Evolutionary conservation across 2,113 vertebrate species (phyloP).

Genomic region (Eulemur rufifrons): DNA sequence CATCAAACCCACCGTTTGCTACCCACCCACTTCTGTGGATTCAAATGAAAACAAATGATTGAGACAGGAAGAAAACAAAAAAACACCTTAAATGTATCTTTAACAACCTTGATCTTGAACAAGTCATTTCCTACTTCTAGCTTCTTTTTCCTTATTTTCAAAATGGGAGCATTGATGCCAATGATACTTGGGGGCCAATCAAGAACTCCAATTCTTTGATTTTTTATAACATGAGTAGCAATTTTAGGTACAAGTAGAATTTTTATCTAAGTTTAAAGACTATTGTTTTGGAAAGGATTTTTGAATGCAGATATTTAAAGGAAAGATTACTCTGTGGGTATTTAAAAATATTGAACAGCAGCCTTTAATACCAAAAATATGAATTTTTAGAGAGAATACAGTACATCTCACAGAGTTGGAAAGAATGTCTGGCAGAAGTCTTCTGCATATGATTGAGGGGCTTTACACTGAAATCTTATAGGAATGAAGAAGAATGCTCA

Average conservation of each 20-base stretch:
- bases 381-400: background rate
- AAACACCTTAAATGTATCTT: background rate
- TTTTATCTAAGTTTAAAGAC: slow-evolving; percentile 23
- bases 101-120: background rate
- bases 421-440: background rate
- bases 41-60: background rate
- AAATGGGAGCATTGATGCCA: background rate
- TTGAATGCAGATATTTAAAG: slow-evolving; percentile 14
- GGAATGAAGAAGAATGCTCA: background rate
- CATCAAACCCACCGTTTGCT: background rate
- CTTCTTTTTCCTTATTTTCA: slow-evolving; percentile 39
- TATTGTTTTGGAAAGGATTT: background rate
- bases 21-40: background rate
- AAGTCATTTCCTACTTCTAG: slow-evolving; percentile 12
- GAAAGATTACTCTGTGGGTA: background rate
- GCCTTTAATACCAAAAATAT: background rate
- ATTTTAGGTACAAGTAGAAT: background rate
- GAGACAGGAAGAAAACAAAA: slow-evolving; percentile 25
- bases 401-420: background rate
- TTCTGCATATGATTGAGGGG: background rate
- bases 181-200: background rate
- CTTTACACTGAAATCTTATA: background rate
- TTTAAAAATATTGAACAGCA: background rate
- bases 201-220: background rate
- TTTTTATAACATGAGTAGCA: background rate